Evolutionary conservation across 2,797 vertebrate species (phyloP).

Genomic region (Lithobates pipiens): DNA sequence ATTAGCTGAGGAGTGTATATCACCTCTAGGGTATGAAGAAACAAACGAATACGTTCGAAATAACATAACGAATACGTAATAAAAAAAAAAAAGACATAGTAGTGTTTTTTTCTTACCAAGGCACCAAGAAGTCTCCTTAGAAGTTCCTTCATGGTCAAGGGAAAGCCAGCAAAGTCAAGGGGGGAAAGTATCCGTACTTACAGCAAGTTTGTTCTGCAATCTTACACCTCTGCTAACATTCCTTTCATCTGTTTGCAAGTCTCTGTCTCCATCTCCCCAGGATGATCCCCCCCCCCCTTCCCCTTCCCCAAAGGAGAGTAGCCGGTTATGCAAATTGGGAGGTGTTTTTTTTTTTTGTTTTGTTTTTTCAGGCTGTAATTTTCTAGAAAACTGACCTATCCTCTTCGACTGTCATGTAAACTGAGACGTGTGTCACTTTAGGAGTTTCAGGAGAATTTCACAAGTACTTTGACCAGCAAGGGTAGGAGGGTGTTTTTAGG

Average conservation of each 20-base stretch:
- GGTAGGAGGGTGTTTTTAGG: too few relatives aligned
- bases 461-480: too few relatives aligned
- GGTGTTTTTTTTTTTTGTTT: too few relatives aligned
- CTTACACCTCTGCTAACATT: slow-evolving; percentile 30
- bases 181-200: background rate
- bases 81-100: background rate
- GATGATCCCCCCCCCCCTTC: background rate
- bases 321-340: slow-evolving; percentile 38
- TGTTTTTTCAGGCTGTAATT: background rate
- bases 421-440: background rate
- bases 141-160: slow-evolving; percentile 36
- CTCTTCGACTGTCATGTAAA: background rate
- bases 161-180: slow-evolving; percentile 1
- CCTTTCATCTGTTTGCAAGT: slow-evolving; percentile 34
- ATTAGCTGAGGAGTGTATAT: background rate
- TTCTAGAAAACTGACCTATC: background rate
- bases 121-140: background rate
- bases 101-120: slow-evolving; percentile 36
- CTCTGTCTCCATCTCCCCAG: slow-evolving; percentile 13
- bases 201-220: slow-evolving; percentile 17
- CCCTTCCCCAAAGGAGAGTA: slow-evolving; percentile 5
- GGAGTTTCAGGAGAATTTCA: too few relatives aligned
- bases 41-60: too few relatives aligned
- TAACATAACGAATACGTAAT: too few relatives aligned
- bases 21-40: background rate